These are phyloP conservation scores for Bursaphelenchus mucronatus DNA, from an alignment of 1,140 invertebrate genomes.

Conservation along the genomic window DNA sequence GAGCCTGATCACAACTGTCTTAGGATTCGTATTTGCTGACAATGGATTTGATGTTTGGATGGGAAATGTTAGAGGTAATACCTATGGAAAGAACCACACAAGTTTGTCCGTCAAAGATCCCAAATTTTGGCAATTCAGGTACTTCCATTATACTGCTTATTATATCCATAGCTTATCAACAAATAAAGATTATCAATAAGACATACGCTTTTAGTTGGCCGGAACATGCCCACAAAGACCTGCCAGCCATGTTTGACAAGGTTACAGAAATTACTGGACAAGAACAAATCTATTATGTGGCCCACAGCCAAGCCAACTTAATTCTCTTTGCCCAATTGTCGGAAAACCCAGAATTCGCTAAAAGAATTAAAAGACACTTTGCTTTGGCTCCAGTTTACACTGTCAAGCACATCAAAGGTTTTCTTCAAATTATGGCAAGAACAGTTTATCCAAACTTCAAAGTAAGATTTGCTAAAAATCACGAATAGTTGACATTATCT, in stretches of 20 bases:
- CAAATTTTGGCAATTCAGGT: neutral
- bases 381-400: slow-evolving; percentile 50
- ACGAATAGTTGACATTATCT: too few species aligned
- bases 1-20: neutral
- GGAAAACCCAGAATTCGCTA: slow-evolving; percentile 11
- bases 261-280: neutral
- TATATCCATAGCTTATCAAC: too few species aligned
- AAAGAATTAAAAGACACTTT: slow-evolving; percentile 39
- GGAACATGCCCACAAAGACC: neutral
- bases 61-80: neutral
- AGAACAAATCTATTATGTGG: neutral
- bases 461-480: too few species aligned
- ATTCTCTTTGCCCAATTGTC: slow-evolving; percentile 61
- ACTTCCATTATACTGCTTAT: too few species aligned
- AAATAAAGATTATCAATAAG: too few species aligned
- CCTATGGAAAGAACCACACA: neutral
- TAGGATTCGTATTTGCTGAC: slow-evolving; percentile 6
- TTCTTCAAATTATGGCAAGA: slow-evolving; percentile 13
- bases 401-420: slow-evolving; percentile 45
- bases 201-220: neutral
- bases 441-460: too few species aligned
- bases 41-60: neutral
- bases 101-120: neutral
- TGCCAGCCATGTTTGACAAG: slow-evolving; percentile 4
- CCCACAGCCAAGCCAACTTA: slow-evolving; percentile 49